Conservation (phyloP, 2,888 invertebrate species). For the Hirtodrosophila cameraria region DNA sequence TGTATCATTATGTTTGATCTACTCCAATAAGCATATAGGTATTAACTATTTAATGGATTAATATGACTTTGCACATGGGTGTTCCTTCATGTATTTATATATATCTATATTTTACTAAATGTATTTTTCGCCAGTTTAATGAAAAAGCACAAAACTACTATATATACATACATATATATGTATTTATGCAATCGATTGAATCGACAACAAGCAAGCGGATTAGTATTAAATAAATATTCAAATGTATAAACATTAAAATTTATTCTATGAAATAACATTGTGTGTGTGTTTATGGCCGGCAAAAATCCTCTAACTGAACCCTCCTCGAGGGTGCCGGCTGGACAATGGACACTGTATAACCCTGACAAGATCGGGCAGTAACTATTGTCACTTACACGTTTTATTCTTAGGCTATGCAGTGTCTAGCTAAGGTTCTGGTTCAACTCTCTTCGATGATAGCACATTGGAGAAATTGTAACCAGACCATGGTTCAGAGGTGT, state of each 20-base stretch:
- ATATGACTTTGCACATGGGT: constrained; percentile 3
- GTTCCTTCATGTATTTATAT: constrained; percentile 25
- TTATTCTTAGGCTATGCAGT: no score
- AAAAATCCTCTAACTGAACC: not conserved
- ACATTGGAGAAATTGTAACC: no score
- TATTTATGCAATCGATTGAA: not conserved
- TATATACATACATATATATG: no score
- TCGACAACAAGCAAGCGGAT: not conserved
- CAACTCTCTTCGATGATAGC: no score
- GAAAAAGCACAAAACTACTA: not conserved
- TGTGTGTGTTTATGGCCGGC: not conserved
- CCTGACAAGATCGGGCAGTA: no score
- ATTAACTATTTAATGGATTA: not conserved
- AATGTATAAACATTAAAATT: not conserved
- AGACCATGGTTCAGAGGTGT: not conserved
- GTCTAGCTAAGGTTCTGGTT: no score
- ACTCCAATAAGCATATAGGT: not conserved
- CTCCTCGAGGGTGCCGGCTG: no score
- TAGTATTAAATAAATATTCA: not conserved
- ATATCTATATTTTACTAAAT: constrained; percentile 2
- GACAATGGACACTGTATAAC: no score
- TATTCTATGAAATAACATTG: not conserved
- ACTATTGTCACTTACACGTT: no score
- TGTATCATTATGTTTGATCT: constrained; percentile 17
- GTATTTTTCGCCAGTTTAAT: constrained; percentile 4